phyloP scores from a whole-genome alignment of 1,140 invertebrate species.

The Drosophila bipectinata region DNA sequence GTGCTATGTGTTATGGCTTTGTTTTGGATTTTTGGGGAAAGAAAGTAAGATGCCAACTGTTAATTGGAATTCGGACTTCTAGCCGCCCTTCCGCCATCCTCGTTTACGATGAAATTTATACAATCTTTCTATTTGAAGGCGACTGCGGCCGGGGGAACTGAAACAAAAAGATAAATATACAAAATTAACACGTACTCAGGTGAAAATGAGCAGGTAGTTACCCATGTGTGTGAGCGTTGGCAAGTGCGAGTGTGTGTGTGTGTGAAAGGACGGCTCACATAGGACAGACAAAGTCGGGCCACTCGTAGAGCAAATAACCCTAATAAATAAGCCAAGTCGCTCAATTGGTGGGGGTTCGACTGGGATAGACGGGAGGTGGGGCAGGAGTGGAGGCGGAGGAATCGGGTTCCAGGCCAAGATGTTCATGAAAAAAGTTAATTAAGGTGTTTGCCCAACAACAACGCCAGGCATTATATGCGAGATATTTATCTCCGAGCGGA shows the following conservation, averaged over 20 bases:
- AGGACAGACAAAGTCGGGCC: slow-evolving; percentile 21
- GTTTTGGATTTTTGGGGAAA: slow-evolving; percentile 24
- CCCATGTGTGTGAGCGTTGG: slow-evolving; percentile 20
- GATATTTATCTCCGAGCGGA: slow-evolving; percentile 71
- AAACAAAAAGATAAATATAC: slow-evolving; percentile 75
- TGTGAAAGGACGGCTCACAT: slow-evolving; percentile 42
- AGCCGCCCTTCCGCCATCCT: slow-evolving; percentile 2
- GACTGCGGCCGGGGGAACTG: neutral
- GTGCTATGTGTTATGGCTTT: slow-evolving; percentile 27
- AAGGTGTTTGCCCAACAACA: slow-evolving; percentile 76
- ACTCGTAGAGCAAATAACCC: slow-evolving; percentile 71
- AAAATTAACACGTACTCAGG: slow-evolving; percentile 81
- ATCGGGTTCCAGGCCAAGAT: slow-evolving; percentile 44
- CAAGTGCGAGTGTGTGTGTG: slow-evolving; percentile 11
- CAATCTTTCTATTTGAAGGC: slow-evolving; percentile 54
- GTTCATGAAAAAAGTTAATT: slow-evolving; percentile 78
- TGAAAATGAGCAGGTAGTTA: slow-evolving; percentile 76
- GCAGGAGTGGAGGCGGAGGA: slow-evolving; percentile 4
- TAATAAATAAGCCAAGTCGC: slow-evolving; percentile 79
- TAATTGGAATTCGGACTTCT: slow-evolving; percentile 71
- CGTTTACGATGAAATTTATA: slow-evolving; percentile 50
- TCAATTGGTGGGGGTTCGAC: slow-evolving; percentile 35
- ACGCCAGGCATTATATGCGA: slow-evolving; percentile 67
- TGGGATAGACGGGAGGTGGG: neutral
- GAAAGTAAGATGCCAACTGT: slow-evolving; percentile 47